These are phyloP conservation scores for Drosophila kokeensis DNA, from an alignment of 2,888 invertebrate genomes.

Conservation along the genomic window DNA sequence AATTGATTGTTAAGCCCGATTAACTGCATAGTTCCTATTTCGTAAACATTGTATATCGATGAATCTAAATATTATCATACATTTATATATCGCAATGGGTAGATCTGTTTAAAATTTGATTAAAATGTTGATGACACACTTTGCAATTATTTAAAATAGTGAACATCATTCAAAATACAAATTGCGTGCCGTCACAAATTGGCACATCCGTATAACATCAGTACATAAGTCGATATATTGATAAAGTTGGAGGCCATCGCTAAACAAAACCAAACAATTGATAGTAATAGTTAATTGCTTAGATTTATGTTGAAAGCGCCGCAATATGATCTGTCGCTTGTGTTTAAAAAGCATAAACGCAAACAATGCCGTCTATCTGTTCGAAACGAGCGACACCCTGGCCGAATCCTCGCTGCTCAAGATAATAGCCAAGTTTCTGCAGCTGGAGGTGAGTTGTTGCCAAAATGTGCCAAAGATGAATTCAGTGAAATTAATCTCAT, in stretches of 20 bases:
- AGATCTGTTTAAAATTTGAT: not conserved
- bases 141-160: not conserved
- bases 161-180: not conserved
- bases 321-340: conserved; percentile 75
- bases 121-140: not conserved
- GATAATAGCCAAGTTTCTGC: conserved; percentile 75
- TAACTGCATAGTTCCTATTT: not conserved
- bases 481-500: not conserved
- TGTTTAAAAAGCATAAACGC: conserved; percentile 67
- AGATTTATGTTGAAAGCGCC: conserved; percentile 54
- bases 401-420: conserved; percentile 71
- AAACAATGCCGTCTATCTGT: conserved; percentile 66
- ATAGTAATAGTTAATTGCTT: conserved; percentile 32
- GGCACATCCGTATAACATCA: not conserved
- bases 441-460: conserved; percentile 63
- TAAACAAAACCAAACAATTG: conserved; percentile 62
- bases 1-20: not conserved
- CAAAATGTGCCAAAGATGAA: not conserved
- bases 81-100: not conserved
- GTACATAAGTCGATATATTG: conserved; percentile 22
- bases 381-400: conserved; percentile 67
- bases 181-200: not conserved
- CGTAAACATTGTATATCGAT: conserved; percentile 3
- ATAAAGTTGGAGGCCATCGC: conserved; percentile 43
- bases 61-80: not conserved